Base-by-base conservation (phyloP, 2,113 vertebrate species). In the Anser brachyrhynchus region DNA sequence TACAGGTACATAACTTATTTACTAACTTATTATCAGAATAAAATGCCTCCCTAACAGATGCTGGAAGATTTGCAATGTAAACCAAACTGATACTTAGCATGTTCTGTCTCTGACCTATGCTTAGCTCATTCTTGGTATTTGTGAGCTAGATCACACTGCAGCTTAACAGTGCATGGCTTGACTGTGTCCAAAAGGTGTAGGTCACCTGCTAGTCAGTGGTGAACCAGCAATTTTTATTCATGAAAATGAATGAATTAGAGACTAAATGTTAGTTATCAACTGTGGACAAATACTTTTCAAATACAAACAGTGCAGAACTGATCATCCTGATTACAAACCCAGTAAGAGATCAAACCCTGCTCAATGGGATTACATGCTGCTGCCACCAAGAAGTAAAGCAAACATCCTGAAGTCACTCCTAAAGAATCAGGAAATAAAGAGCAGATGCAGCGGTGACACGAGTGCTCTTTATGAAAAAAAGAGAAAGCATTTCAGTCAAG, bases 251-350 rank as follows among this genome's bases (percentile, higher is more conserved):
- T 25, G 1, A 66, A 3, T 28, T 84, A 55, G 13, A 79, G 13
- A 82, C 2, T 37, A 54, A 58, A 33, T 28, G 17, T 13, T 51
- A 49, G 6, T 33, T 52, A 72, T 41, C 39, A 49, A 28, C 2
- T 1, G 28, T 19, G 18, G 7, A 16, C 10, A 85, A 75, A 5
- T 13, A 62, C 31, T 29, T 73, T 28, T 10, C 16, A 87, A 78
- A 75, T 10, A 33, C 0, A 2, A 90, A 80, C 28, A 28, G 12
- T 1, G 0, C 18, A 74, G 33, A 85, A 89, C 46, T 0, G 0
- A 41, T 29, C 4, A 37, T n/a, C 59, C 28, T n/a, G 41, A 66
- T 41, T 7, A 82, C 13, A 35, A 43, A 0, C 0, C 55, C 8
- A 74, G 13, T 7, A 66, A 58, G 13, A 54, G 3, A 16, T 7